These are phyloP conservation scores for Tetheella fluctuosa DNA, from an alignment of 2,888 invertebrate species.

Conservation along the genomic window DNA sequence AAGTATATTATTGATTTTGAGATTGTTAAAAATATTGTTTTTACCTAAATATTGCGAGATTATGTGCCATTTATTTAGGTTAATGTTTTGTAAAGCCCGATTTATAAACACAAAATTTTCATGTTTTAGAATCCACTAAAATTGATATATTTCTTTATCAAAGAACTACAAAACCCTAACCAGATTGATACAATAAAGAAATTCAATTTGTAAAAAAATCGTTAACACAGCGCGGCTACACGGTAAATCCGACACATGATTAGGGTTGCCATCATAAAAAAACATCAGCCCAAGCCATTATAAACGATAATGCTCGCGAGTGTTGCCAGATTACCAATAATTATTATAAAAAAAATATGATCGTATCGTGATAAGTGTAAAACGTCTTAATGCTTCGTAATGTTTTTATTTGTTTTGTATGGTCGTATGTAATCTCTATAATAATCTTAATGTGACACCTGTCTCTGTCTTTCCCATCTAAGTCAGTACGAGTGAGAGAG, in stretches of 20 bases:
- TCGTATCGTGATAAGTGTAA: conserved; percentile 76
- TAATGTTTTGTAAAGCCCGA: background rate
- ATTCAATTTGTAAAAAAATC: conserved; percentile 65
- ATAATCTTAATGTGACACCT: conserved; percentile 68
- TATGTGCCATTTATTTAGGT: background rate
- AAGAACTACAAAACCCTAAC: conserved; percentile 39
- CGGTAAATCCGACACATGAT: conserved; percentile 81
- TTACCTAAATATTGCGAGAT: background rate
- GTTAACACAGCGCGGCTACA: conserved; percentile 66
- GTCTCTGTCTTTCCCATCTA: conserved; percentile 46
- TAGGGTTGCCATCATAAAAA: conserved; percentile 79
- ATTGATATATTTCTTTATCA: conserved; percentile 9
- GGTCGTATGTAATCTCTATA: conserved; percentile 57
- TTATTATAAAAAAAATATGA: conserved; percentile 76
- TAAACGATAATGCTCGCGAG: conserved; percentile 65
- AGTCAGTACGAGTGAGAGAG: conserved; percentile 45
- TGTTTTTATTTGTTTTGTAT: conserved; percentile 81
- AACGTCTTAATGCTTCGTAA: conserved; percentile 80
- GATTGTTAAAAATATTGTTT: no score
- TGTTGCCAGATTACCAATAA: conserved; percentile 83
- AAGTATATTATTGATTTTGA: background rate
- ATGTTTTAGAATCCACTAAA: background rate
- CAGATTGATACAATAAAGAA: conserved; percentile 63
- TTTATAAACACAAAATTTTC: background rate
- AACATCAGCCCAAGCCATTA: conserved; percentile 75